These are phyloP conservation scores for Teleiodes luculella DNA, from an alignment of 2,888 invertebrate species.

Conservation along the genomic window DNA sequence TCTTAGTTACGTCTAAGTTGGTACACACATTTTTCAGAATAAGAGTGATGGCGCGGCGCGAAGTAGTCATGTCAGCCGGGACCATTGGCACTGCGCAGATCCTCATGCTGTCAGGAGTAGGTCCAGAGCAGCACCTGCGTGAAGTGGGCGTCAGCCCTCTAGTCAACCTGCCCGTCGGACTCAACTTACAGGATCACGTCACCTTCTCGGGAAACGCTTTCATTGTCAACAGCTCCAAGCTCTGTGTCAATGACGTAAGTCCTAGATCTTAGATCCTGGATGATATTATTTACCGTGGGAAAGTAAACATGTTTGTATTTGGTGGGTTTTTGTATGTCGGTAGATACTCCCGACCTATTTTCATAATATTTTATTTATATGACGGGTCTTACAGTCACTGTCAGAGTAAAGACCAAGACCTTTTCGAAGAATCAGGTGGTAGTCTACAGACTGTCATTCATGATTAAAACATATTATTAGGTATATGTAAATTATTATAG, in stretches of 20 bases:
- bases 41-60: constrained; percentile 80
- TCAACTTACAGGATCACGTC: constrained; percentile 90
- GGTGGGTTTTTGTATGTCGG: no score
- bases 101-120: constrained; percentile 90
- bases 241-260: constrained; percentile 82
- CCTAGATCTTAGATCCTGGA: not conserved
- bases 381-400: no score
- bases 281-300: not conserved
- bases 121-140: constrained; percentile 81
- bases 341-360: no score
- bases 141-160: constrained; percentile 80
- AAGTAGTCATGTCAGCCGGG: constrained; percentile 89
- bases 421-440: no score
- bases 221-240: constrained; percentile 81
- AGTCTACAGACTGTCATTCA: no score
- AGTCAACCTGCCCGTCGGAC: constrained; percentile 86
- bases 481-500: no score
- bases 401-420: no score
- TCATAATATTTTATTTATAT: no score
- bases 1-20: no score
- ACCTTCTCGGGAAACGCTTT: constrained; percentile 86
- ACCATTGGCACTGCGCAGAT: constrained; percentile 91
- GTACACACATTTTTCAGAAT: constrained; percentile 40
- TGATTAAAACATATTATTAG: no score
- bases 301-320: no score